Conservation (phyloP, 2,888 invertebrate species). For the Steromphala cineraria region DNA sequence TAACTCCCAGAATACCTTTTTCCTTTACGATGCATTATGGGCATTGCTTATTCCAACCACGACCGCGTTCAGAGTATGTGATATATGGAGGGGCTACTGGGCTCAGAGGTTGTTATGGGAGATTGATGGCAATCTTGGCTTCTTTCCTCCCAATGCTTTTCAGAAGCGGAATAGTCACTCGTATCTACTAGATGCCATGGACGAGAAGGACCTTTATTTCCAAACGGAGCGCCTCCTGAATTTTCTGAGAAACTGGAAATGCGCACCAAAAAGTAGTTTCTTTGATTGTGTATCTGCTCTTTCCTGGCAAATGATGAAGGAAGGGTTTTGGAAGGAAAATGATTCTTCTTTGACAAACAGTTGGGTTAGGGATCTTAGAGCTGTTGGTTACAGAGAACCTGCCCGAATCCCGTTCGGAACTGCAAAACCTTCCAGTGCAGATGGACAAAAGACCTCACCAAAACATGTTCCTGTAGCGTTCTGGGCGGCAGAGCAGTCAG, state of each 20-base stretch:
- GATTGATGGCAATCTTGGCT: slow-evolving; percentile 48
- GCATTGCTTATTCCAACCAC: slow-evolving; percentile 54
- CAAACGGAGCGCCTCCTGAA: slow-evolving; percentile 38
- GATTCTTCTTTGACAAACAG: slow-evolving; percentile 1
- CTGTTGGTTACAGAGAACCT: slow-evolving; percentile 14
- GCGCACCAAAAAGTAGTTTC: slow-evolving; percentile 33
- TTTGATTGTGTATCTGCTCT: slow-evolving; percentile 40
- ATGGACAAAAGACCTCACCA: not conserved
- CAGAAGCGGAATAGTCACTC: slow-evolving; percentile 50
- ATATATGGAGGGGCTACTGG: slow-evolving; percentile 65
- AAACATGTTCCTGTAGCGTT: not conserved
- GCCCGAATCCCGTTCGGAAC: not conserved
- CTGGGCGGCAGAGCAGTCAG: not conserved
- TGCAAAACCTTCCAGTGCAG: too few relatives aligned
- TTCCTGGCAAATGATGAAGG: slow-evolving; percentile 35
- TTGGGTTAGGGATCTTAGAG: not conserved
- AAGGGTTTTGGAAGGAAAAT: slow-evolving; percentile 33
- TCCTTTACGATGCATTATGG: slow-evolving; percentile 57
- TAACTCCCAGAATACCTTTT: slow-evolving; percentile 66
- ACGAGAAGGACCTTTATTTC: slow-evolving; percentile 50
- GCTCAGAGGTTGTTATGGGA: slow-evolving; percentile 57
- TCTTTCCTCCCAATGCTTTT: slow-evolving; percentile 45
- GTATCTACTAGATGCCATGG: slow-evolving; percentile 45
- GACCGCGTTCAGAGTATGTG: slow-evolving; percentile 51
- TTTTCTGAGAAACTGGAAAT: slow-evolving; percentile 43